A percentile compares a stretch with the other conserved stretches of the same genome.
Conservation (phyloP, 2,797 vertebrate genomes). For the Melanotaenia pygmaea region DNA sequence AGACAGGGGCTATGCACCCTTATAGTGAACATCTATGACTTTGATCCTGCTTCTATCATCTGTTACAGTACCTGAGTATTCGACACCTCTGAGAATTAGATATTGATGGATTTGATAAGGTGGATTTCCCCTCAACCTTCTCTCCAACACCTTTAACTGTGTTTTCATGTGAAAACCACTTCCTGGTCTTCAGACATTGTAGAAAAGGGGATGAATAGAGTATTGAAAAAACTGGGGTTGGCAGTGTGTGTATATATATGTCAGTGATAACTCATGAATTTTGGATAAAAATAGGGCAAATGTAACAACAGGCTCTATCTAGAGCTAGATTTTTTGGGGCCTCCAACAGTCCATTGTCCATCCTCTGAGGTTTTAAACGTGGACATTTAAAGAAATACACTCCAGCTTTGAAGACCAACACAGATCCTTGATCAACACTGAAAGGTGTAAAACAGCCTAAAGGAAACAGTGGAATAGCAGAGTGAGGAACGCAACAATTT, state of each 20-base stretch:
- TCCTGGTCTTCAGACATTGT: not conserved
- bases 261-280: constrained; percentile 15
- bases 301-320: constrained; percentile 9
- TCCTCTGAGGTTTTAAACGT: constrained; percentile 6
- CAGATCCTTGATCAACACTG: constrained; percentile 24
- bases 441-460: constrained; percentile 17
- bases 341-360: constrained; percentile 1
- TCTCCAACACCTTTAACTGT: constrained; percentile 15
- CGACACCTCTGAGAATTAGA: constrained; percentile 28
- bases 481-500: constrained; percentile 33
- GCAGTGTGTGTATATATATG: constrained; percentile 18
- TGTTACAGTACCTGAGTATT: constrained; percentile 66
- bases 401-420: constrained; percentile 9
- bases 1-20: constrained; percentile 19
- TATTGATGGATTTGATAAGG: constrained; percentile 6
- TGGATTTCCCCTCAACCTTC: constrained; percentile 16
- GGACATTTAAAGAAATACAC: constrained; percentile 16
- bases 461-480: constrained; percentile 44
- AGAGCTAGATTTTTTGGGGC: constrained; percentile 10
- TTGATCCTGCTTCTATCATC: constrained; percentile 30
- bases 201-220: constrained; percentile 10
- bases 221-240: constrained; percentile 24
- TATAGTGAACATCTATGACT: constrained; percentile 39
- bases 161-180: constrained; percentile 18
- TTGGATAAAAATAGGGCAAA: constrained; percentile 5